Evolutionary conservation across 2,113 vertebrate species (phyloP), one percentile per base, ranked within the genome.

Genomic region (Centropus bengalensis): DNA sequence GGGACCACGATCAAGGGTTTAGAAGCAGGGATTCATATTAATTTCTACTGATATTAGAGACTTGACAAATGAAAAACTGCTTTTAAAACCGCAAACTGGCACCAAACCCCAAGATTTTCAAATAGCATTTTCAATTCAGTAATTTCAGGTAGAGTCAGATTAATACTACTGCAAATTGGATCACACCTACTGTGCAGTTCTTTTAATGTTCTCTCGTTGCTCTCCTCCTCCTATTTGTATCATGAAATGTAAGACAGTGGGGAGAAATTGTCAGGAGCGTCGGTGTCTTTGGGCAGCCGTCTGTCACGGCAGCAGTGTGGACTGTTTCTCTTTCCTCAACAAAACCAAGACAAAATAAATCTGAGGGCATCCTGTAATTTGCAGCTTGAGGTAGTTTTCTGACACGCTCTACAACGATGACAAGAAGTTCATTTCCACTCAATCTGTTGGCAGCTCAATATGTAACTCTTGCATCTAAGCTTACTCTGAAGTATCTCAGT

Each of bases 61-160:
- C 28, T n/a, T 56, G 51, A 44, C 55, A 55, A 44, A 59, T 78
- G 5, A 24, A 78, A 85, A 88, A 44, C 49, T 54, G 19, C 38
- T n/a, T 69, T n/a, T 62, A 75, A 76, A 27, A 0, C 1, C 7
- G 21, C 13, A 49, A 32, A 21, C 0, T 45, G 6, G 11, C 22
- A 59, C 21, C 6, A 32, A 60, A 75, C 38, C 1, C 10, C 8
- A 55, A 40, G 47, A 19, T 60, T 73, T 88, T 68, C 30, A 38
- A 27, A 30, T 27, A 68, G 33, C 18, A 8, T n/a, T 36, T 36
- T 11, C 21, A 36, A 4, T 32, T 21, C 69, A 49, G 60, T 55
- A 12, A 54, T 49, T 44, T 83, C 45, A 51, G 56, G 14, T n/a
- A 44, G 38, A 7, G 45, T 6, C 14, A 32, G n/a, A 15, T 73